Base-by-base conservation (phyloP, 2,888 invertebrate species). In the Biston betularia region DNA sequence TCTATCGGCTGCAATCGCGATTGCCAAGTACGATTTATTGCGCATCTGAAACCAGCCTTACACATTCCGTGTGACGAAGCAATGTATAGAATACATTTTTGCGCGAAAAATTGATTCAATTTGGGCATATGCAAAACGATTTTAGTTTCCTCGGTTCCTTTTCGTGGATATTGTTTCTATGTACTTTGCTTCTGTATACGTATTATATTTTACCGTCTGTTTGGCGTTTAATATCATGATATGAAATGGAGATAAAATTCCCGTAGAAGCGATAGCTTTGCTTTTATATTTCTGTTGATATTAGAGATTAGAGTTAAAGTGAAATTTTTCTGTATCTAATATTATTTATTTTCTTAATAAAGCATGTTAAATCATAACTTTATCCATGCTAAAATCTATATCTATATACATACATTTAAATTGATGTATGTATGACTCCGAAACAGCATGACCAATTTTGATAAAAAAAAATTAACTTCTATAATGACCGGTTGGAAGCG, bases 81-180 rank as follows among this genome's bases (percentile, higher is more conserved):
- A 44, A 44, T 58, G 49, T 61, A 57, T 49, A 80, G 79, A 79
- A 85, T 85, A 87, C 83, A 87, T 87, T 88, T 88, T 84, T 80
- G 78, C 78, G 73, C 80, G 87, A 88, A 86, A 88, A 89, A 88
- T 87, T 87, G 86, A 89, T 88, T 89, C 89, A 85, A 89, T 89
- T 89, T 88, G 82, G 83, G 82, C 83, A 84, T 83, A 85, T 83
- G 79, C 81, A 82, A 79, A 88, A 84, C 82, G 83, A 86, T 87
- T 87, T 87, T 85, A 79, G 82, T 82, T 70, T 65, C 57, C 61
- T 59, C 59, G 58, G 69, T 64, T 67, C 52, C 56, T 46, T 69
- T 65, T 67, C 64, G 63, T 61, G 56, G 35, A 71, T 75, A 70
- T 74, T 70, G 72, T 72, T 64, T 60, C 59, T 69, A 69, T 63